Evolutionary conservation across 2,113 vertebrate genomes (phyloP).

Genomic region (Hippoglossus stenolepis): DNA sequence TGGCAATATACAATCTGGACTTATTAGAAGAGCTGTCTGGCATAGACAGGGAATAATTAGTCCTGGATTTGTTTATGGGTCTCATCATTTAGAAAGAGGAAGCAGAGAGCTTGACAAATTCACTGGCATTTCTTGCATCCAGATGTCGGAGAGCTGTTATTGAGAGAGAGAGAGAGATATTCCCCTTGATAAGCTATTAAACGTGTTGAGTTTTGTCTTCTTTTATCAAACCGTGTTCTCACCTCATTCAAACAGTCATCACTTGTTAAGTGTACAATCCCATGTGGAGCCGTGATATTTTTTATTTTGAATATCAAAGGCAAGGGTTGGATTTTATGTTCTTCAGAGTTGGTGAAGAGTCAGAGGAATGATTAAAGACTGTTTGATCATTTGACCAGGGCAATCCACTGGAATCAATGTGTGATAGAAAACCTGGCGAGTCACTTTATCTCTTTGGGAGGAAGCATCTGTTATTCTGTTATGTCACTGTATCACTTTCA

Average conservation of each 20-base stretch:
- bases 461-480: slow-evolving; percentile 48
- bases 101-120: slow-evolving; percentile 10
- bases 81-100: slow-evolving; percentile 4
- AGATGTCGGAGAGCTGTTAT: slow-evolving; percentile 42
- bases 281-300: slow-evolving; percentile 15
- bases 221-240: slow-evolving; percentile 27
- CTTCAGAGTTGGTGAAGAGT: slow-evolving; percentile 19
- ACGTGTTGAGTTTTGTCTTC: background rate
- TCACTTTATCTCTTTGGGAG: slow-evolving; percentile 9
- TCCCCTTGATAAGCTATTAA: slow-evolving; percentile 8
- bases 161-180: background rate
- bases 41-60: background rate
- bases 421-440: slow-evolving; percentile 24
- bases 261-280: slow-evolving; percentile 24
- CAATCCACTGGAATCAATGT: slow-evolving; percentile 21
- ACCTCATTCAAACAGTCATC: slow-evolving; percentile 31
- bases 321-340: slow-evolving; percentile 42
- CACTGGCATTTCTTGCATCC: slow-evolving; percentile 18
- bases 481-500: slow-evolving; percentile 23
- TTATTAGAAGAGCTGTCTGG: slow-evolving; percentile 1
- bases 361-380: slow-evolving; percentile 55
- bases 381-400: slow-evolving; percentile 47
- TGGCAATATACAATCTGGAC: slow-evolving; percentile 9
- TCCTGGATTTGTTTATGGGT: slow-evolving; percentile 9
- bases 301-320: slow-evolving; percentile 49